These are phyloP conservation scores for Silurus aristotelis DNA, from an alignment of 2,797 vertebrate genomes.

Conservation along the genomic window DNA sequence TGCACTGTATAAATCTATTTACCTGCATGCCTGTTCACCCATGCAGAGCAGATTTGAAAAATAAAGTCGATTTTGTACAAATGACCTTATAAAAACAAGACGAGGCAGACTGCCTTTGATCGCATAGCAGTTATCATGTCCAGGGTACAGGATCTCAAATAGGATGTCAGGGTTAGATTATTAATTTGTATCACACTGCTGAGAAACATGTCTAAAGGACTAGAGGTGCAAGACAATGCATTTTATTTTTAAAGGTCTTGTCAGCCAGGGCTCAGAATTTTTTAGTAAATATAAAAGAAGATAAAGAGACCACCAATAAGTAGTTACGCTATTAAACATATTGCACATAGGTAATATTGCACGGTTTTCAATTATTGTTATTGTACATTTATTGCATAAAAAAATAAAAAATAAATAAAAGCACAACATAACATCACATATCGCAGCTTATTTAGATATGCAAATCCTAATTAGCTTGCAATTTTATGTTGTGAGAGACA, in stretches of 20 bases:
- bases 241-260: constrained; percentile 4
- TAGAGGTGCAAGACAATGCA: not conserved
- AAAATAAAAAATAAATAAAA: too few relatives aligned
- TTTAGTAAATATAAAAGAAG: too few relatives aligned
- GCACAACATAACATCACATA: not conserved
- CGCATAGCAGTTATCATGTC: not conserved
- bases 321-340: too few relatives aligned
- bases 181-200: constrained; percentile 14
- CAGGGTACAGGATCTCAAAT: not conserved
- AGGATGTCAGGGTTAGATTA: constrained; percentile 3
- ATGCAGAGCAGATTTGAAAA: not conserved
- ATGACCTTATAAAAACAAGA: constrained; percentile 4
- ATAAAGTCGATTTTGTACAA: not conserved
- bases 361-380: too few relatives aligned
- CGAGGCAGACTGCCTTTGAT: not conserved
- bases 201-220: constrained; percentile 4
- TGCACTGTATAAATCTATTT: not conserved
- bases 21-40: not conserved
- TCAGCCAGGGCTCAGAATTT: not conserved
- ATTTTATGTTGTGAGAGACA: not conserved
- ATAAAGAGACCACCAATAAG: too few relatives aligned
- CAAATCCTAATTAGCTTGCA: not conserved
- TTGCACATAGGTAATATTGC: too few relatives aligned
- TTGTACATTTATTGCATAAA: too few relatives aligned
- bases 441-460: not conserved